Evolutionary conservation across 1,140 invertebrate species (phyloP).

Genomic region (Atta colombica): DNA sequence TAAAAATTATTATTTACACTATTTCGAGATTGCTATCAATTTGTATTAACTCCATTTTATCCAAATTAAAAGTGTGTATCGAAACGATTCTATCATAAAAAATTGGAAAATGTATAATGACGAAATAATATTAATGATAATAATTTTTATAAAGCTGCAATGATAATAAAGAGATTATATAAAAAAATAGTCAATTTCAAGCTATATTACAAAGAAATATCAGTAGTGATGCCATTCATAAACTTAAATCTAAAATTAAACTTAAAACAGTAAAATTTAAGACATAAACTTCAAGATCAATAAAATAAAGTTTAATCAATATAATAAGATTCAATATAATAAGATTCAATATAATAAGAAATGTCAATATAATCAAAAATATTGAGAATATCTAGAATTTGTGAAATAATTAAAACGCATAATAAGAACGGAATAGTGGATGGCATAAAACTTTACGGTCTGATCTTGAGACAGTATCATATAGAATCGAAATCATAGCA

Average conservation of each 20-base stretch:
- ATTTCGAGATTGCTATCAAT: neutral
- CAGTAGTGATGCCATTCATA: too few relatives aligned
- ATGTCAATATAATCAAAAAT: neutral
- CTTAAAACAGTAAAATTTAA: too few relatives aligned
- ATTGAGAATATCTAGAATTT: neutral
- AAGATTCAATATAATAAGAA: too few relatives aligned
- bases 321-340: too few relatives aligned
- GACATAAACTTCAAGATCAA: too few relatives aligned
- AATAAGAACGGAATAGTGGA: neutral
- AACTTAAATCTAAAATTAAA: too few relatives aligned
- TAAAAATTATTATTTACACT: constrained; percentile 54
- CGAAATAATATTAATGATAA: neutral
- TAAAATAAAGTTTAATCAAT: too few relatives aligned
- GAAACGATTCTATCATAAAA: neutral
- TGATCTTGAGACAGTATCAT: constrained; percentile 24
- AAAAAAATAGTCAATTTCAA: too few relatives aligned
- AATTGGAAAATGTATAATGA: neutral
- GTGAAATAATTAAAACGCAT: constrained; percentile 1
- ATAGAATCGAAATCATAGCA: constrained; percentile 22
- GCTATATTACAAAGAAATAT: too few relatives aligned
- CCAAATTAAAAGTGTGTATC: neutral
- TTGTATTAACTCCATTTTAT: neutral
- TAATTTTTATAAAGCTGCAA: too few relatives aligned
- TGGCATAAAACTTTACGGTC: neutral
- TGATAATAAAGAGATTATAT: too few relatives aligned